Evolutionary conservation across 2,113 vertebrate species (phyloP).

Genomic region (Gasterosteus aculeatus): DNA sequence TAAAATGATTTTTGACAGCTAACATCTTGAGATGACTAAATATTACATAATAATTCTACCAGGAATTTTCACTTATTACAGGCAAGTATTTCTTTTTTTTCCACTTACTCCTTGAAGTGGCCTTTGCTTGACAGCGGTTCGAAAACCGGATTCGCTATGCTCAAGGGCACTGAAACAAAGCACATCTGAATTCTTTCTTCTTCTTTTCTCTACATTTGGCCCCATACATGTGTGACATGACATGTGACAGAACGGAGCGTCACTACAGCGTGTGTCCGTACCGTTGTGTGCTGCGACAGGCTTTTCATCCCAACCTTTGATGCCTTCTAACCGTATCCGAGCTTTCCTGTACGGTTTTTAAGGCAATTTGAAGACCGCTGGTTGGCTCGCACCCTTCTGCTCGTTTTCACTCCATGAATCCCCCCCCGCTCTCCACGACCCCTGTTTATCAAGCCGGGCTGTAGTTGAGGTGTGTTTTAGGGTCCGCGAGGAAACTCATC

Average conservation of each 20-base stretch:
- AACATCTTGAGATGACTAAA: background rate
- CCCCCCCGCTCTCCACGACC: too few species aligned
- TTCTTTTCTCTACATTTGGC: too few species aligned
- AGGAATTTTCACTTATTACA: background rate
- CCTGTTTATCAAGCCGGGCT: conserved; percentile 62
- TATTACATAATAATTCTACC: background rate
- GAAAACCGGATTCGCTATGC: too few species aligned
- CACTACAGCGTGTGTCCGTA: conserved; percentile 17
- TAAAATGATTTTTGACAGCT: background rate
- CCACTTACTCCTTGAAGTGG: background rate
- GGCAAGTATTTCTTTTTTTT: background rate
- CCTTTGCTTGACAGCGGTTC: too few species aligned
- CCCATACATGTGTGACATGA: background rate
- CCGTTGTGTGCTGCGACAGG: conserved; percentile 43
- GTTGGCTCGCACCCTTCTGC: conserved; percentile 59
- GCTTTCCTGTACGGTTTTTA: conserved; percentile 63
- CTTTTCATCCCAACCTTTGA: conserved; percentile 68
- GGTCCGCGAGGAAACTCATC: conserved; percentile 68
- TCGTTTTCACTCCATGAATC: conserved; percentile 71
- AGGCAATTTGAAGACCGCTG: conserved; percentile 43
- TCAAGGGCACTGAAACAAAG: background rate
- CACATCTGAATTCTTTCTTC: background rate
- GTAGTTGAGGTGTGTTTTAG: conserved; percentile 76
- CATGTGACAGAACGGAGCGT: conserved; percentile 45
- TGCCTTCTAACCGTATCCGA: conserved; percentile 59